phyloP scores from a whole-genome alignment of 1,140 invertebrate genomes.

The Heliothis subflexa region DNA sequence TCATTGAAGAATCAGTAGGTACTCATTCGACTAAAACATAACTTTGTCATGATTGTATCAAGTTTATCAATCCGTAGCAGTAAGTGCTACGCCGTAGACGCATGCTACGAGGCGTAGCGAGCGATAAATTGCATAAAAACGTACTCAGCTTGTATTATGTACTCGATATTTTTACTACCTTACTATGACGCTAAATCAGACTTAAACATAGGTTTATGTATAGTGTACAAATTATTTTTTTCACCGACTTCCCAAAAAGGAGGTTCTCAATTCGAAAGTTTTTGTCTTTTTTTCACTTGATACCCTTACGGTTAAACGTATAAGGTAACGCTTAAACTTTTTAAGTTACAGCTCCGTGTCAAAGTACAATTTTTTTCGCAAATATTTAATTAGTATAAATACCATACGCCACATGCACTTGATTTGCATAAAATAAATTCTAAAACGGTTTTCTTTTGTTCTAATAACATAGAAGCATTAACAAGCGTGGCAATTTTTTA shows the following conservation, averaged over 20 bases:
- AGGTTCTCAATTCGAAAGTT: too few relatives aligned
- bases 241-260: too few relatives aligned
- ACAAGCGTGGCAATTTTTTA: neutral
- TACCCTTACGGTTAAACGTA: neutral
- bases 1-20: too few relatives aligned
- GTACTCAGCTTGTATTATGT: too few relatives aligned
- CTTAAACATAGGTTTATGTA: too few relatives aligned
- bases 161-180: too few relatives aligned
- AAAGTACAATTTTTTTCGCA: neutral
- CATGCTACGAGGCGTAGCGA: neutral
- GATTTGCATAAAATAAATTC: constrained; percentile 6
- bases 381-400: constrained; percentile 13
- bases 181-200: too few relatives aligned
- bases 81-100: constrained; percentile 2
- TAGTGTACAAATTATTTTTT: too few relatives aligned
- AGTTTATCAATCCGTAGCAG: neutral
- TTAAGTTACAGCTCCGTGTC: neutral
- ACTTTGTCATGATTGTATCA: too few relatives aligned
- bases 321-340: neutral
- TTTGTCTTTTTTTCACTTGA: too few relatives aligned
- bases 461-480: neutral
- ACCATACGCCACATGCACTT: neutral
- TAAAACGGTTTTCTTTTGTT: neutral
- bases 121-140: too few relatives aligned
- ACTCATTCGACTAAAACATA: too few relatives aligned